Evolutionary conservation across 2,888 invertebrate genomes (phyloP).

Genomic region (Sesamia inferens): DNA sequence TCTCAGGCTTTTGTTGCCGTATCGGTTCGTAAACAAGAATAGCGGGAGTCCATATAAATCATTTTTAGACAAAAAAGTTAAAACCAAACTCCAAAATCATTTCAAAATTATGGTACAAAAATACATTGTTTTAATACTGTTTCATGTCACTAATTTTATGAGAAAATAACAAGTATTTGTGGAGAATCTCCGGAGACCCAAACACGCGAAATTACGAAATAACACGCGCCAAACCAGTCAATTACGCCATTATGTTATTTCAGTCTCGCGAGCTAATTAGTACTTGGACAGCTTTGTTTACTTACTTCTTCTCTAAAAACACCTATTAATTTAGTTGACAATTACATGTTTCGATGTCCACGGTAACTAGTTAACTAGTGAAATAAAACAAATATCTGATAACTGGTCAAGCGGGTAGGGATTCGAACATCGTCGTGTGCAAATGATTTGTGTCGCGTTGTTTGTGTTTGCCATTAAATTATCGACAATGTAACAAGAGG

Average conservation of each 20-base stretch:
- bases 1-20: slow-evolving; percentile 84
- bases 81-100: slow-evolving; percentile 19
- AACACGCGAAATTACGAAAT: slow-evolving; percentile 67
- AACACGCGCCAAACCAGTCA: slow-evolving; percentile 73
- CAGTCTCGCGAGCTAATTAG: slow-evolving; percentile 67
- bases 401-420: slow-evolving; percentile 63
- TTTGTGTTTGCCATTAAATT: slow-evolving; percentile 68
- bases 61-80: slow-evolving; percentile 66
- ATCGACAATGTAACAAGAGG: slow-evolving; percentile 64
- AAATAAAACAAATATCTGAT: slow-evolving; percentile 60
- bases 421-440: slow-evolving; percentile 60
- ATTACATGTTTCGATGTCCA: slow-evolving; percentile 64
- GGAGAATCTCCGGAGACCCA: slow-evolving; percentile 54
- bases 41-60: slow-evolving; percentile 88
- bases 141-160: slow-evolving; percentile 50
- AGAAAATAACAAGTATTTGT: slow-evolving; percentile 63
- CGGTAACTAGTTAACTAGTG: slow-evolving; percentile 62
- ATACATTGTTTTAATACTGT: slow-evolving; percentile 31
- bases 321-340: slow-evolving; percentile 63
- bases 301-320: slow-evolving; percentile 66
- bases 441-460: slow-evolving; percentile 67
- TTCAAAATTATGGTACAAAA: slow-evolving; percentile 24
- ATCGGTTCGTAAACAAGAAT: slow-evolving; percentile 88
- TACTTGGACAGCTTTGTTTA: slow-evolving; percentile 73
- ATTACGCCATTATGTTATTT: slow-evolving; percentile 74